Base-by-base conservation (phyloP, 2,797 vertebrate genomes). In the Anguilla marmorata region DNA sequence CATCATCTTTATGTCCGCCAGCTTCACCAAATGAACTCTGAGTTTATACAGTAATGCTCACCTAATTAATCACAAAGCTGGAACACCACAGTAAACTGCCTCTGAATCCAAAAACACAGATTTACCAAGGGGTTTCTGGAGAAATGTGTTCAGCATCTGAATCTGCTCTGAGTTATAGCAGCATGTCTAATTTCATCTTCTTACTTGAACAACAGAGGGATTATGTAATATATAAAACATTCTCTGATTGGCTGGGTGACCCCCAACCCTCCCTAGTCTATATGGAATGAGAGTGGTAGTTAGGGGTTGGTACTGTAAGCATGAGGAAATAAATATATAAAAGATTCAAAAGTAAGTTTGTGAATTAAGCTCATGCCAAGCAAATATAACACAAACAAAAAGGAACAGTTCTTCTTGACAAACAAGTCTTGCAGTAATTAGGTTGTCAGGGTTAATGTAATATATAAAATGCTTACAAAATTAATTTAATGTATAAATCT, bases 21-120 rank as follows among this genome's bases (percentile, higher is more conserved):
- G 89, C 88, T 88, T 60, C 86, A 86, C 83, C 87, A 86, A 60
- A 92, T 93, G 91, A 95, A 91, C 90, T 95, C 91, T 94, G 76
- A 90, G 83, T 87, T 87, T 88, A 86, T 88, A 91, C 63, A 41
- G 83, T 33, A 86, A 90, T 58, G 85, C 63, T 92, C 89, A 86
- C 6, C 88, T 48, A 90, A 89, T 92, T 89, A 90, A 88, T 87
- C 90, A 86, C 66, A 88, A 87, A 89, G 88, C 88, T 84, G 88
- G 91, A 93, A 89, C 85, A 89, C 74, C 24, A 24, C 87, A 86
- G 63, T 66, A 21, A 14, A 41, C 19, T 79, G 33, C 33, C 74
- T 41, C 63, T 37, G 58, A 16, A 87, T 48, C 86, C n/a, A 83
- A 79, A 82, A 30, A 2, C 56, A 37, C 48, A 74, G 86, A 52